A percentile compares a stretch with the other conserved stretches of the same genome.
phyloP scores from a whole-genome alignment of 1,140 invertebrate species.

The Penaeus chinensis region DNA sequence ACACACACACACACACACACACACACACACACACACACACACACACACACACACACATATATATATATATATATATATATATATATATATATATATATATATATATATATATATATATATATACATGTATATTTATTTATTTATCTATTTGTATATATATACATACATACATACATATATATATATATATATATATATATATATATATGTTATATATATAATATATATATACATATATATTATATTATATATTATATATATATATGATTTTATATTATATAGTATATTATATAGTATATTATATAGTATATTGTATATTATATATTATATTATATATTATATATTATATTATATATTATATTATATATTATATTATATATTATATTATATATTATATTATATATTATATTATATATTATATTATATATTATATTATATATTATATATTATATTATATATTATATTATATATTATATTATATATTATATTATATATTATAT shows the following conservation, averaged over 20 bases:
- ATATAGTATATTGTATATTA: no score
- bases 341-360: no score
- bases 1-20: not conserved
- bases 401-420: no score
- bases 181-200: not conserved
- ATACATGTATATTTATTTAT: not conserved
- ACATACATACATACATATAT: not conserved
- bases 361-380: no score
- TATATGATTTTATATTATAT: not conserved
- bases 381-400: no score
- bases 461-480: no score
- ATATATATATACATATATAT: conserved; percentile 2
- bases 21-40: not conserved
- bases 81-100: not conserved
- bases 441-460: no score
- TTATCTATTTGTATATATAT: not conserved
- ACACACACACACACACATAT: not conserved
- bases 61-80: conserved; percentile 35
- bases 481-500: no score
- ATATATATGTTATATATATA: conserved; percentile 34
- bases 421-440: no score
- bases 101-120: not conserved
- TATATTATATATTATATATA: no score
- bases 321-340: no score
- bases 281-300: not conserved